Evolutionary conservation across 2,797 vertebrate genomes (phyloP), one percentile per base, ranked within the genome.

Genomic region (Eutrigla gurnardus): DNA sequence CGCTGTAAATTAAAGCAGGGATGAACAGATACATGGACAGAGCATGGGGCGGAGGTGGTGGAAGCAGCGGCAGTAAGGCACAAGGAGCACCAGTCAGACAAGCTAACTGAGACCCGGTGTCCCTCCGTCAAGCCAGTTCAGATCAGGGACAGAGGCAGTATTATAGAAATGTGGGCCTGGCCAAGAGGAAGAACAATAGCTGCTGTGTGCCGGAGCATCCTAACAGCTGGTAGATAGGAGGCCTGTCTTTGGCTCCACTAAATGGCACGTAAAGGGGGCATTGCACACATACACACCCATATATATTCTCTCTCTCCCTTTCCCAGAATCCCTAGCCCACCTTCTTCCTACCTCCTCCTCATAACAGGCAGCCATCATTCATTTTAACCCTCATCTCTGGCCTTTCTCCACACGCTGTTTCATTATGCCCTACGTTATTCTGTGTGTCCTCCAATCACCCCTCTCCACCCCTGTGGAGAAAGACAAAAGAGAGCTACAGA

Each of bases 141-240:
- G 82, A 67, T 36, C 64, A 43, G 53, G 77, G 88, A 96, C 94
- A 96, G 94, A 94, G 86, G 91, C 86, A 37, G 90, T 81, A 93
- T 95, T 95, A 94, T 95, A 59, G 89, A 61, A 89, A 81, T 82
- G 54, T 67, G 73, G 72, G 86, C 65, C 80, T 33, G 55, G 86
- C 90, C 89, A 88, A 88, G 70, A 83, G 53, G 69, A 65, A 60
- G 77, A 94, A 96, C 95, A 96, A 95, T 94, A 89, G 89, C 69
- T 61, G 84, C 89, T 91, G 91, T 95, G 93, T 95, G 87, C 53
- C 5, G 61, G 79, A 86, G 87, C 83, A 90, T 94, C 91, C 77
- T 71, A 92, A 93, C 92, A 94, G 93, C 93, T 94, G 92, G 87
- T 87, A 91, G 90, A 90, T 92, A 89, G 88, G 77, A 87, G 82